Base-by-base conservation (phyloP, 2,888 invertebrate genomes). In the Stratiomys singularior region DNA sequence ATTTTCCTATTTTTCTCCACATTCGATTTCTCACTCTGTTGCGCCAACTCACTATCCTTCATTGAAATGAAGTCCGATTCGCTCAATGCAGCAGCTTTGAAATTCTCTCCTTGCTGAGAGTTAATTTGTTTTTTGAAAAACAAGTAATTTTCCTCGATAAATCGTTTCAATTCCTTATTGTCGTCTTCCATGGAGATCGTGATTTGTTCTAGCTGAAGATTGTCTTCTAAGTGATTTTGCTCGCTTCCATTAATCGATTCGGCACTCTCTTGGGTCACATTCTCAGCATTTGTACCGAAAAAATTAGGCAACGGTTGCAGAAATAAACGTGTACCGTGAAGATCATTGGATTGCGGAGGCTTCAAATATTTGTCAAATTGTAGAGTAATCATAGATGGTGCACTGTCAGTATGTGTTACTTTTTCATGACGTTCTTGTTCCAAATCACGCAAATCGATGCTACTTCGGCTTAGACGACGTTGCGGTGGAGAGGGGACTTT, bases 401-500 rank as follows among this genome's bases (percentile, higher is more conserved):
- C 88, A 80, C 87, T 87, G 80, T 87, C 87, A 3, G 88, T 88
- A 80, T 87, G 88, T 23, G 86, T 85, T 77, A 87, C 87, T 81
- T 87, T 87, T 79, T 87, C 87, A 76, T 87, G 87, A 23, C 85
- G 85, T 80, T 87, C 87, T 81, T 87, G 87, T 79, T 87, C 87
- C 74, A 87, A 82, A 82, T 87, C 87, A 72, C 88, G 85, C 76
- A 87, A 82, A 82, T 87, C 87, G 78, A 87, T 87, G 83, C 88
- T 88, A 81, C 87, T 87, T 77, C 87, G 86, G 80, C 87, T 87
- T 0, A 87, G 84, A 27, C 87, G 85, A 3, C 88, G 83, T 23
- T 87, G 87, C 25, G 87, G 87, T 46, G 87, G 87, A 76, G 87
- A 87, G 15, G 87, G 87, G 56, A 87, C 86, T 0, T 86, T 85